phyloP scores from a whole-genome alignment of 2,888 invertebrate genomes.

The Macrophya alboannulata region DNA sequence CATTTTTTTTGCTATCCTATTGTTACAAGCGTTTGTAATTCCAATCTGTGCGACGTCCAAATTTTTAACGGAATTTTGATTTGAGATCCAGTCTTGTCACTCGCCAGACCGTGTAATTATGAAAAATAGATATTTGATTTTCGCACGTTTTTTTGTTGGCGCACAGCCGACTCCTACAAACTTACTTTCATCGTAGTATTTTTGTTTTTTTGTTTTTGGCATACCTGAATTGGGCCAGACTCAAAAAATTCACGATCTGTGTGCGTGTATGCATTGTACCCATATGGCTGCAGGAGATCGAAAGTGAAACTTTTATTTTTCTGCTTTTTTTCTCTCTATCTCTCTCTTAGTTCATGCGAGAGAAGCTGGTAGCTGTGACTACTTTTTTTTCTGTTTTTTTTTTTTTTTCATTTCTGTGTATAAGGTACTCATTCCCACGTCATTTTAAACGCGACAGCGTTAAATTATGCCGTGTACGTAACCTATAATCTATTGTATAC shows the following conservation, averaged over 20 bases:
- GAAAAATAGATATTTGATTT: too few species aligned
- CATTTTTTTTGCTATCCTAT: background rate
- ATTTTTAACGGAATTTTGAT: too few species aligned
- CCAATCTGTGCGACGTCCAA: too few species aligned
- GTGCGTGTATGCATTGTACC: background rate
- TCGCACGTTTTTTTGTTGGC: too few species aligned
- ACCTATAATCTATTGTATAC: constrained; percentile 37
- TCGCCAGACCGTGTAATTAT: too few species aligned
- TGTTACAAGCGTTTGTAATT: too few species aligned
- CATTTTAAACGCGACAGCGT: constrained; percentile 40
- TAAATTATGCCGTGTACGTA: constrained; percentile 39
- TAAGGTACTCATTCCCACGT: constrained; percentile 39
- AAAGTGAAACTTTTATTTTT: constrained; percentile 43
- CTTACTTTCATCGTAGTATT: background rate
- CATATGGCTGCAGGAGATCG: constrained; percentile 13
- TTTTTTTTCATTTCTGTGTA: background rate
- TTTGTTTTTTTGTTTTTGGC: background rate
- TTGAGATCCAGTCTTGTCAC: too few species aligned
- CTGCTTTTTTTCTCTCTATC: background rate
- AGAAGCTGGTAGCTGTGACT: background rate
- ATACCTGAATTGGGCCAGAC: background rate
- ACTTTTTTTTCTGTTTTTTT: background rate
- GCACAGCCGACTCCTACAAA: too few species aligned
- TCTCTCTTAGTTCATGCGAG: background rate
- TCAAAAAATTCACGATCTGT: background rate